Evolutionary conservation across 2,888 invertebrate genomes (phyloP), one percentile per base, ranked within the genome.

Genomic region (Campoletis raptor): DNA sequence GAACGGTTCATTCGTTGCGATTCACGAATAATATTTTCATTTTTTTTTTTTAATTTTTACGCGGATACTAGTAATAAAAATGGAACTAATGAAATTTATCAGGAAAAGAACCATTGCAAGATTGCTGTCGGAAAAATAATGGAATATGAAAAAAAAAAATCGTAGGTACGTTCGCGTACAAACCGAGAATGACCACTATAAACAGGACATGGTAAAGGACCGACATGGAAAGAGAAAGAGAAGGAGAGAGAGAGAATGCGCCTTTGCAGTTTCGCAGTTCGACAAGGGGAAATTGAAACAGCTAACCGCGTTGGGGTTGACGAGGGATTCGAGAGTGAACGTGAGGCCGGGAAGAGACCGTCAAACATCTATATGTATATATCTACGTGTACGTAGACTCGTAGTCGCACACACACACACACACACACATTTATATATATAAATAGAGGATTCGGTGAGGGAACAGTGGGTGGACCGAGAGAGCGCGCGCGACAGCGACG

Each of bases 211-310:
- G 66, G 70, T 77, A 85, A 76, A 76, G 89, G 87, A 67, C 12
- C 72, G 82, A 78, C 70, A 73, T 64, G 69, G 83, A 85, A 72
- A 78, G 72, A 57, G 78, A 86, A 72, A 69, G 83, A 81, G 79
- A 45, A 18, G 83, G 76, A 84, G 54, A 30, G 64, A 76, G 66
- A 74, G 80, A 72, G 83, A 74, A 52, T 84, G 77, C 78, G 86
- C 89, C 92, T 93, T 92, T 92, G 74, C 92, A 92, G 93, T 93
- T 92, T 92, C 91, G 90, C 42, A 81, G 81, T 89, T 89, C 90
- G 90, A 90, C 89, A 88, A 92, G 92, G 92, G 93, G 92, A 93
- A 92, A 93, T 93, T 93, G 94, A 93, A 93, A 92, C 92, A 92
- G 93, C 92, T 92, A 93, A 93, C 92, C 92, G 90, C 92, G 91